Conservation (phyloP, 2,888 invertebrate genomes). For the Tipula unca region DNA sequence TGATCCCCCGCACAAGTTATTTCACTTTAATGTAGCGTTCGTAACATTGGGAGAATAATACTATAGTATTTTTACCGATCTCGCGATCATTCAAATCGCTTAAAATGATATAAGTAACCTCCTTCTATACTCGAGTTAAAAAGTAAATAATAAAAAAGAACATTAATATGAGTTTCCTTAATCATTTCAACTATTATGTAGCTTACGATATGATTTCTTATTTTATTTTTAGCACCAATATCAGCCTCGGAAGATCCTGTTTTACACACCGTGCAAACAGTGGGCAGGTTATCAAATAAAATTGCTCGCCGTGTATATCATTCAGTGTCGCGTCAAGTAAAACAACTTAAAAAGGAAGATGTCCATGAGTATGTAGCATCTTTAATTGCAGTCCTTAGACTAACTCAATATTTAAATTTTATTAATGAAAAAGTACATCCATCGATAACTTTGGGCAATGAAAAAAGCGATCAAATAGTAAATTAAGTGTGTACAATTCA, state of each 20-base stretch:
- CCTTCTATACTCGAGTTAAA: no score
- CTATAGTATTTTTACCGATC: no score
- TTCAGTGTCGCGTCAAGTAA: constrained; percentile 53
- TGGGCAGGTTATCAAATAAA: constrained; percentile 61
- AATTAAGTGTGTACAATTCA: not conserved
- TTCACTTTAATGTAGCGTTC: no score
- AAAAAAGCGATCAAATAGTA: not conserved
- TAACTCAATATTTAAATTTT: constrained; percentile 44
- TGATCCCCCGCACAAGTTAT: no score
- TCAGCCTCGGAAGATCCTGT: constrained; percentile 54
- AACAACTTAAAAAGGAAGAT: constrained; percentile 44
- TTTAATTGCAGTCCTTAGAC: constrained; percentile 43
- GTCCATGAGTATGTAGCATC: constrained; percentile 45
- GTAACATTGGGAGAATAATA: no score
- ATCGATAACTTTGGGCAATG: not conserved
- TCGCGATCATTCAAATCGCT: no score
- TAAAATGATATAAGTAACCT: no score
- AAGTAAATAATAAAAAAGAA: no score
- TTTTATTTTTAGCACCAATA: constrained; percentile 47
- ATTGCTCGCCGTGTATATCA: constrained; percentile 61
- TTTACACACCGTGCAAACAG: constrained; percentile 61
- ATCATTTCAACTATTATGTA: no score
- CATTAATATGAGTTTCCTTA: no score
- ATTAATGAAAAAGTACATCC: constrained; percentile 38
- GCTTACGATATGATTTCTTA: no score